Conservation (phyloP, 2,888 invertebrate species). For the Aphodius sticticus region DNA sequence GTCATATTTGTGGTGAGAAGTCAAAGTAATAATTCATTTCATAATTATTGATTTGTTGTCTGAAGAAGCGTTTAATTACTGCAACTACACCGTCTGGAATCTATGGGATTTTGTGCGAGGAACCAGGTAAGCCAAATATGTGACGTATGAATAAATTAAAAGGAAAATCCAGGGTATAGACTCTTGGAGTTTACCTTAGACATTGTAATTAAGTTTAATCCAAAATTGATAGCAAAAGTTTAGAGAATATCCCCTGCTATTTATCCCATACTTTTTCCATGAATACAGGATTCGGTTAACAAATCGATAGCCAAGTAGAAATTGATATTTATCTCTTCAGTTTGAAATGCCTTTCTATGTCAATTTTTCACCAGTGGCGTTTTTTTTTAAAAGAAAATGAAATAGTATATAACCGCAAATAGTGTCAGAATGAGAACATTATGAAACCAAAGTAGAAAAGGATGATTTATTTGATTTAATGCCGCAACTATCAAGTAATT, state of each 20-base stretch:
- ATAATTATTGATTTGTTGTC: not conserved
- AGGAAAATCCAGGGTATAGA: not conserved
- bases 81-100: not conserved
- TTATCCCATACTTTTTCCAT: not conserved
- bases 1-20: not conserved
- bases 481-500: too few relatives aligned
- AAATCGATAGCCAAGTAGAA: not conserved
- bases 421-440: too few relatives aligned
- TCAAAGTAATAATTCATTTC: not conserved
- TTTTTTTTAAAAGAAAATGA: too few relatives aligned
- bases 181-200: not conserved
- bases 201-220: not conserved
- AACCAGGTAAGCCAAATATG: not conserved
- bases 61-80: not conserved
- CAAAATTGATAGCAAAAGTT: not conserved
- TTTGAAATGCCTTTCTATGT: not conserved
- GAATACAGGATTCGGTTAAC: not conserved
- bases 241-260: not conserved
- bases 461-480: too few relatives aligned
- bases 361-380: not conserved
- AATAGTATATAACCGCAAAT: too few relatives aligned
- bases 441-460: too few relatives aligned
- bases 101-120: not conserved
- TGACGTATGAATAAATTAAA: not conserved
- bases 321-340: not conserved